Conservation (phyloP, 2,888 invertebrate species). For the Germaria angustata region DNA sequence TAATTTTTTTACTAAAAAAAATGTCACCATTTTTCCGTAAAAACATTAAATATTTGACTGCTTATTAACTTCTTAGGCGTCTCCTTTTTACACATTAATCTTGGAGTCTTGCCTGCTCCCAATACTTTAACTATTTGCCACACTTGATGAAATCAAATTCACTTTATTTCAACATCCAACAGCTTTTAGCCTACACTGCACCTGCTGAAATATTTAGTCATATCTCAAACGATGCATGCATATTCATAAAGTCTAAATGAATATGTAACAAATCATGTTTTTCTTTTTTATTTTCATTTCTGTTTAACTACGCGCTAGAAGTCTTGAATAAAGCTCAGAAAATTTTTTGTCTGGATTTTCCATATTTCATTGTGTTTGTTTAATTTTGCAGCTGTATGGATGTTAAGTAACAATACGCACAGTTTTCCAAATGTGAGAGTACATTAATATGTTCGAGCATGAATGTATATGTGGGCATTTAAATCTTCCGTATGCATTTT, state of each 20-base stretch:
- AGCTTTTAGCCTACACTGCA: not conserved
- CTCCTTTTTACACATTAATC: too few species aligned
- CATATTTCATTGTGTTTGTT: slow-evolving; percentile 23
- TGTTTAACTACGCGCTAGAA: slow-evolving; percentile 4
- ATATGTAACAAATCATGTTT: slow-evolving; percentile 35
- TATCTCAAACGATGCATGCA: slow-evolving; percentile 15
- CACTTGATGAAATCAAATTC: not conserved
- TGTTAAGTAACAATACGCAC: slow-evolving; percentile 30
- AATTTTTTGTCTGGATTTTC: not conserved
- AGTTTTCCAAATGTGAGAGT: slow-evolving; percentile 5
- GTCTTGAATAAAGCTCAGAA: slow-evolving; percentile 6
- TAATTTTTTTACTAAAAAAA: too few species aligned
- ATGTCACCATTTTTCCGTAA: too few species aligned
- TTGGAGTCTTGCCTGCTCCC: too few species aligned
- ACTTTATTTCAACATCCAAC: not conserved
- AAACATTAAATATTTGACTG: too few species aligned
- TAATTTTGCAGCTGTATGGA: slow-evolving; percentile 26
- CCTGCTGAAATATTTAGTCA: slow-evolving; percentile 22
- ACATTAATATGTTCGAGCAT: not conserved
- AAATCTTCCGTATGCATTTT: slow-evolving; percentile 44
- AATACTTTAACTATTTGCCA: not conserved
- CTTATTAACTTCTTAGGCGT: not conserved
- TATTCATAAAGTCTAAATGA: slow-evolving; percentile 51
- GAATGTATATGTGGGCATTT: not conserved
- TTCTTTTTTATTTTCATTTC: not conserved